Conservation (phyloP, 2,113 vertebrate species). For the Xenus cinereus region DNA sequence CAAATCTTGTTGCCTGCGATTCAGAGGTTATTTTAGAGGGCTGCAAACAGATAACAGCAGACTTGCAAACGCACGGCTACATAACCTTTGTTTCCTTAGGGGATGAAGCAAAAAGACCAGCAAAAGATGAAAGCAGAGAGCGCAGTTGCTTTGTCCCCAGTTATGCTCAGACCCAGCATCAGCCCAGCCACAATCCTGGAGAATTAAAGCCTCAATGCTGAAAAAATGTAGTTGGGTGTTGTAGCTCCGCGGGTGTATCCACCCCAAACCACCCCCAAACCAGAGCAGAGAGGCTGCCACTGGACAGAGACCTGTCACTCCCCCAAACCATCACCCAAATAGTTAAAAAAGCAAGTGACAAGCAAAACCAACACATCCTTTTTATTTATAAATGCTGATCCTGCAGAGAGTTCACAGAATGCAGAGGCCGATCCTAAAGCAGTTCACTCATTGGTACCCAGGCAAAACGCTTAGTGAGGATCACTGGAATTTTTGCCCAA, state of each 20-base stretch:
- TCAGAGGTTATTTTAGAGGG: not conserved
- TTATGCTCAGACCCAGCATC: not conserved
- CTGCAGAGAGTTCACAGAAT: not conserved
- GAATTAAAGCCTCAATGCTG: not conserved
- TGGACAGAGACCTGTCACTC: not conserved
- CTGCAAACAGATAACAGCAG: not conserved
- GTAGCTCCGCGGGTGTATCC: not conserved
- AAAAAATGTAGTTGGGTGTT: not conserved
- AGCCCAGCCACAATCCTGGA: not conserved
- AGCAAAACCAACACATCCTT: not conserved
- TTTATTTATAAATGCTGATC: fast-evolving
- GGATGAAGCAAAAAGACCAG: not conserved
- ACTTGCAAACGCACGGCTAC: not conserved
- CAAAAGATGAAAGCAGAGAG: not conserved
- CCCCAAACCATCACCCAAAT: not conserved
- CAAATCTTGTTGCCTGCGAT: not conserved
- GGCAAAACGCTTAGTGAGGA: not conserved
- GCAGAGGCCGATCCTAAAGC: not conserved
- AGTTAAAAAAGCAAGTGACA: not conserved
- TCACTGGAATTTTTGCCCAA: not conserved
- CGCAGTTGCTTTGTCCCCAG: not conserved
- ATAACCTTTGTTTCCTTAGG: not conserved
- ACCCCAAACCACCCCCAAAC: not conserved
- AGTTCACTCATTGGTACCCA: not conserved
- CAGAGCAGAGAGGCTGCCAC: not conserved